Evolutionary conservation across 2,888 invertebrate species (phyloP), one percentile per base, ranked within the genome.

Genomic region (Oscheius onirici): DNA sequence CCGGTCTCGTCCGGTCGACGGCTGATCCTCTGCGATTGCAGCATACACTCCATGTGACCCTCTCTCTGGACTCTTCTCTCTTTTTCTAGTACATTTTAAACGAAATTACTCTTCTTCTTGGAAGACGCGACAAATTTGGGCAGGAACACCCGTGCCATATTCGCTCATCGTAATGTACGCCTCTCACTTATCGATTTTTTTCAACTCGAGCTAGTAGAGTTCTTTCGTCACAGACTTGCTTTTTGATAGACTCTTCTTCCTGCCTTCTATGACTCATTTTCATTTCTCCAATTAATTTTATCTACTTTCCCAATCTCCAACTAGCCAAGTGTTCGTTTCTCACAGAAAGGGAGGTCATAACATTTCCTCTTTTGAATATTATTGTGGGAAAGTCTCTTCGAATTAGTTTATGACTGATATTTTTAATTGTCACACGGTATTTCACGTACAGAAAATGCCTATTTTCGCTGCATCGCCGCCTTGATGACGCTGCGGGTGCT

Each of bases 1-100:
- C 63, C 63, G 63, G 63, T 63, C 63, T 63, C 34, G 49, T 63
- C 63, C 63, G 63, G 63, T 63, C 63, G 63, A 63, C 24, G n/a
- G 63, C 49, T 63, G 63, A 63, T 63, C 63, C 63, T 49, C 63
- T 24, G 63, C 63, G 34, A 34, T 63, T 63, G 63, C 63, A 63
- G 63, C 63, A 63, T 49, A 34, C 63, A 49, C 49, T 49, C 46
- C 26, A 46, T 63, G 63, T 63, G 63, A 63, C 46, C 49, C 63
- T 63, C 63, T 63, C 63, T 17, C 17, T 49, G 46, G 46, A n/a
- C 34, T 49, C 49, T 46, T 63, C 49, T n/a, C 49, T 34, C 60
- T 8, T 15, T 17, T 41, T 22, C 44, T 41, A 22, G 24, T 17
- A 58, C 34, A 6, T 26, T 55, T 24, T 60, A 40, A 43, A 20